Evolutionary conservation across 2,113 vertebrate species (phyloP).

Genomic region (Anguilla japonica): DNA sequence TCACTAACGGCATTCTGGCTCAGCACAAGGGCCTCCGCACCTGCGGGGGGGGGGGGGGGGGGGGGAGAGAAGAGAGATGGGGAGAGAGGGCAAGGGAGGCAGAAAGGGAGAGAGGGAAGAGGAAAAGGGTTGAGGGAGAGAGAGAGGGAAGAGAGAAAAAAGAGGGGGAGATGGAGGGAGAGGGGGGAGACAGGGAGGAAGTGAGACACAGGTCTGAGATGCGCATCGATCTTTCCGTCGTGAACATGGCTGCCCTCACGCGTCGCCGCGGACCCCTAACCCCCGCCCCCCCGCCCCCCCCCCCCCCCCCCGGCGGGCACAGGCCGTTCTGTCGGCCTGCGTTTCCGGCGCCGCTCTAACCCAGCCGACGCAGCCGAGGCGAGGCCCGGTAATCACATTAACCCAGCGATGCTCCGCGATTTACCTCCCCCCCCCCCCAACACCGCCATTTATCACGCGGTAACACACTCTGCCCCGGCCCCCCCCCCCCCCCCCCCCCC

Average conservation of each 20-base stretch:
- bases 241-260: background rate
- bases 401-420: conserved; percentile 21
- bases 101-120: background rate
- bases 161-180: conserved; percentile 39
- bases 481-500: no score
- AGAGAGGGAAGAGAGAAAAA: background rate
- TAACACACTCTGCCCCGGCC: background rate
- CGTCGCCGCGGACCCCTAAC: background rate
- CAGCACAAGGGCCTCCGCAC: conserved; percentile 60
- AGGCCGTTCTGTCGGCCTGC: conserved; percentile 22
- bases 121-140: no score
- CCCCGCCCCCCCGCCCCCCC: background rate
- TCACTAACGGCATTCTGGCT: conserved; percentile 91
- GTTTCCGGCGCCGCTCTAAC: conserved; percentile 8
- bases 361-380: conserved; percentile 23
- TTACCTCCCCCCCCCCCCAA: conserved; percentile 2
- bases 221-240: background rate
- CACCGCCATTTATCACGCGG: background rate
- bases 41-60: conserved; percentile 54
- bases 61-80: background rate
- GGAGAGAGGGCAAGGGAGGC: background rate
- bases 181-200: background rate
- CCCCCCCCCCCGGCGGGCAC: background rate
- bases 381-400: conserved; percentile 41
- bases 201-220: background rate